Conservation (phyloP, 2,113 vertebrate genomes). For the Pavo muticus region DNA sequence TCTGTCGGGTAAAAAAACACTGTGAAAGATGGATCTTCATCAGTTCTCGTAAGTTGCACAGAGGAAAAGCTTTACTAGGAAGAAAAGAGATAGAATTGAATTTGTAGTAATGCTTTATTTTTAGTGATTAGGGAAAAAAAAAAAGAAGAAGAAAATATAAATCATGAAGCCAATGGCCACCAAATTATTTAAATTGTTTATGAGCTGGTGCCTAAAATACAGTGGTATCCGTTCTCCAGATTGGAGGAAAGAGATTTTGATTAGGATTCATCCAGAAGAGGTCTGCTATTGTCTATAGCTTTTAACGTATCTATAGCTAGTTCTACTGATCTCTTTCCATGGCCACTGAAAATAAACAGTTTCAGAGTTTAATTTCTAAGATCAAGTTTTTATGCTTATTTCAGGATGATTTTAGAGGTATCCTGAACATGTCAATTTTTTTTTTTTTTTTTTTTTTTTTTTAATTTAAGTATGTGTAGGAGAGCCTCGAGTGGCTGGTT, state of each 20-base stretch:
- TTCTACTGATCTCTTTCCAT: rapidly evolving
- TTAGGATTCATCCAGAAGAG: neutral
- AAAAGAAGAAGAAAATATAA: neutral
- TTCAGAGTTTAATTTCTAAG: neutral
- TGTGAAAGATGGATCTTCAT: slow-evolving; percentile 1
- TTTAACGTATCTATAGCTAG: neutral
- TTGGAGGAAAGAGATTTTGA: neutral
- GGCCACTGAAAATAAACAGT: neutral
- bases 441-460: neutral
- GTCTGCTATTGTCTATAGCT: neutral
- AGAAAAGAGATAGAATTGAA: neutral
- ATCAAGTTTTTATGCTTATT: neutral
- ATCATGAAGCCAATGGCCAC: neutral
- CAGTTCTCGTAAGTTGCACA: neutral
- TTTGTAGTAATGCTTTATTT: neutral
- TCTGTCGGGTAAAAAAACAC: slow-evolving; percentile 12
- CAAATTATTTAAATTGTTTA: neutral
- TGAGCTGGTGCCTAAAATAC: neutral
- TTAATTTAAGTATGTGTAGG: neutral
- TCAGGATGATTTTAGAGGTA: neutral
- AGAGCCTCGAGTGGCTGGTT: neutral
- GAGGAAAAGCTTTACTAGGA: neutral
- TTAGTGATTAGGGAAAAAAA: neutral
- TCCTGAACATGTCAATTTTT: neutral
- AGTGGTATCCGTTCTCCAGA: neutral